A percentile compares a stretch with the other conserved stretches of the same genome.
Conservation (phyloP, 2,888 invertebrate species). For the Archaeoteleia sp. region DNA sequence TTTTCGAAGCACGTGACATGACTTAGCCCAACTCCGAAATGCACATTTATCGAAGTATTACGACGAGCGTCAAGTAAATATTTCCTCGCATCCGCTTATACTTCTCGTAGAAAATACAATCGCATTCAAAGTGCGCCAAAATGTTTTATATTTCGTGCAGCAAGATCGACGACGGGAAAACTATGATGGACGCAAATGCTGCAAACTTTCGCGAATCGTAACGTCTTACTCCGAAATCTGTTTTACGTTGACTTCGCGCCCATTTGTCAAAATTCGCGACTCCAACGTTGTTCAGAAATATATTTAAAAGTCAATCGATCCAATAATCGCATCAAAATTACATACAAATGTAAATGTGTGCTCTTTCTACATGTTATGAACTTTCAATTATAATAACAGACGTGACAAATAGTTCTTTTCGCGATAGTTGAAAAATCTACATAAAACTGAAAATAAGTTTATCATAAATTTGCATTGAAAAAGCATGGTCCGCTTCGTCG, state of each 20-base stretch:
- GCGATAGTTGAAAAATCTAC: constrained; percentile 43
- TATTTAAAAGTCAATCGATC: no score
- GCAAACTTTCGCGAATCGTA: constrained; percentile 28
- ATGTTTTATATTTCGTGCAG: constrained; percentile 46
- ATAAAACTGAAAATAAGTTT: constrained; percentile 51
- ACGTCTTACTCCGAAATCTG: constrained; percentile 19
- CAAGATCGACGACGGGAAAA: constrained; percentile 36
- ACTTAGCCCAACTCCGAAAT: constrained; percentile 36
- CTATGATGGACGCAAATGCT: constrained; percentile 36
- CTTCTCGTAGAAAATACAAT: constrained; percentile 48
- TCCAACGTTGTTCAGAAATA: background rate
- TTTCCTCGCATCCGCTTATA: constrained; percentile 41
- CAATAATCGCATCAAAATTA: no score
- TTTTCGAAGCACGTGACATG: constrained; percentile 39
- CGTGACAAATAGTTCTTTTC: constrained; percentile 39
- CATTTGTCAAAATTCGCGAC: no score
- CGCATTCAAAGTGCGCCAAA: constrained; percentile 43
- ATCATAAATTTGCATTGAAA: constrained; percentile 49
- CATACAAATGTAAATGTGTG: no score
- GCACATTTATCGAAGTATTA: constrained; percentile 50
- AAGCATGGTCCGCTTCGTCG: constrained; percentile 42
- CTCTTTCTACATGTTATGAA: no score
- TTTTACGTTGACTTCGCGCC: no score
- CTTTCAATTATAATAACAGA: constrained; percentile 10
- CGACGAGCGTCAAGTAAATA: constrained; percentile 42